These are phyloP conservation scores for Anarsia innoxiella DNA, from an alignment of 2,888 invertebrate species.

Conservation along the genomic window DNA sequence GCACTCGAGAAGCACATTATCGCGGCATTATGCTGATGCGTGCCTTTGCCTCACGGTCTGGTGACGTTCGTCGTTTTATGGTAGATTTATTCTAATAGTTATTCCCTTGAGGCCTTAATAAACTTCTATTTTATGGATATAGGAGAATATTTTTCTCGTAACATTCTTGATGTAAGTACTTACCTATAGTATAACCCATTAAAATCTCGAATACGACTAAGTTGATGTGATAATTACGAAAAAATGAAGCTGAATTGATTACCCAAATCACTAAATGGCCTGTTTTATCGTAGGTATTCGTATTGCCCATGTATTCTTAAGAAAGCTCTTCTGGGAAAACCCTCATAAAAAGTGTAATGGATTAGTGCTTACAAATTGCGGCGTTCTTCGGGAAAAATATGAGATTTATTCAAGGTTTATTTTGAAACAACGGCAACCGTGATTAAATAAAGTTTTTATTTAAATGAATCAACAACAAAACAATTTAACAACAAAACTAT, in stretches of 20 bases:
- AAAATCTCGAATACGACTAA: too few relatives aligned
- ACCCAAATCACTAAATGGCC: too few relatives aligned
- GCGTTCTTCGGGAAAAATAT: conserved; percentile 5
- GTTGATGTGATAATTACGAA: too few relatives aligned
- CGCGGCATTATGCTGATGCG: conserved; percentile 68
- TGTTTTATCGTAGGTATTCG: too few relatives aligned
- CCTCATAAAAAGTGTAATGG: conserved; percentile 37
- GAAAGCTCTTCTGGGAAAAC: conserved; percentile 25
- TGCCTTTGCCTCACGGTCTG: conserved; percentile 34
- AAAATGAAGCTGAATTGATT: too few relatives aligned
- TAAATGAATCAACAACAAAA: not conserved
- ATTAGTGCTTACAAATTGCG: conserved; percentile 28
- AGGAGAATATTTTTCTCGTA: too few relatives aligned
- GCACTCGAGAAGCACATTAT: conserved; percentile 64
- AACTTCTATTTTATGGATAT: too few relatives aligned
- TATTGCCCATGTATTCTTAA: not conserved
- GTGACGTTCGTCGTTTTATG: conserved; percentile 46
- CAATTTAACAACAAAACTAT: too few relatives aligned
- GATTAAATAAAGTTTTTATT: not conserved
- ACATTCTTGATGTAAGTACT: too few relatives aligned
- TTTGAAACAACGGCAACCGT: not conserved
- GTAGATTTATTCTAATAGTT: conserved; percentile 26
- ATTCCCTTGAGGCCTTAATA: too few relatives aligned
- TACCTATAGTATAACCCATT: too few relatives aligned
- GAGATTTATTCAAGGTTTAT: conserved; percentile 3